phyloP scores from a whole-genome alignment of 2,888 invertebrate species.

The Gisinianus flammeolus region DNA sequence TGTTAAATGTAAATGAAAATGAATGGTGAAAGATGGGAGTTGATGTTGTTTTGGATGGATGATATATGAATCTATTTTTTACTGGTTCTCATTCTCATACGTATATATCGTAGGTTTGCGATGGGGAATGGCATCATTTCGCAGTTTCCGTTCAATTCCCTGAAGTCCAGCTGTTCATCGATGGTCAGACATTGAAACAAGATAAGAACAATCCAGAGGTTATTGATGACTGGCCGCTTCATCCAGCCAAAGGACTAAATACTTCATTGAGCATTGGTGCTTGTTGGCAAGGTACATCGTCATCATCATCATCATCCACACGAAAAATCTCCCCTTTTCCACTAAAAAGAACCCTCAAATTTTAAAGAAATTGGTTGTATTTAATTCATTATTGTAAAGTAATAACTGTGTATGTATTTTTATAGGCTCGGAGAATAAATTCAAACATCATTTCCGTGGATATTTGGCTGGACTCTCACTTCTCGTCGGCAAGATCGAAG shows the following conservation, averaged over 20 bases:
- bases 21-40: not conserved
- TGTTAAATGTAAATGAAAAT: constrained; percentile 13
- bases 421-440: constrained; percentile 86
- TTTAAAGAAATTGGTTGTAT: too few relatives aligned
- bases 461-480: constrained; percentile 86
- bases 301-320: too few relatives aligned
- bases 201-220: constrained; percentile 90
- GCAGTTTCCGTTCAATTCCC: constrained; percentile 92
- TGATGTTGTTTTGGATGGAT: not conserved
- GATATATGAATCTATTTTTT: not conserved
- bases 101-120: constrained; percentile 74
- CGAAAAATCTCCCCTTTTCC: too few relatives aligned
- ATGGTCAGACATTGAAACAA: constrained; percentile 75
- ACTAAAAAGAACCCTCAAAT: too few relatives aligned
- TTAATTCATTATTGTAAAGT: too few relatives aligned
- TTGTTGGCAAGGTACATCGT: constrained; percentile 99
- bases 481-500: constrained; percentile 75
- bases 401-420: too few relatives aligned
- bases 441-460: constrained; percentile 89
- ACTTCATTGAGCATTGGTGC: constrained; percentile 95
- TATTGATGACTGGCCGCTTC: constrained; percentile 98
- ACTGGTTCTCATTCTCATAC: not conserved
- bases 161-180: constrained; percentile 84
- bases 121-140: constrained; percentile 99
- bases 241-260: constrained; percentile 91